These are phyloP conservation scores for Doryteuthis pealeii DNA, from an alignment of 1,140 invertebrate genomes.

Conservation along the genomic window DNA sequence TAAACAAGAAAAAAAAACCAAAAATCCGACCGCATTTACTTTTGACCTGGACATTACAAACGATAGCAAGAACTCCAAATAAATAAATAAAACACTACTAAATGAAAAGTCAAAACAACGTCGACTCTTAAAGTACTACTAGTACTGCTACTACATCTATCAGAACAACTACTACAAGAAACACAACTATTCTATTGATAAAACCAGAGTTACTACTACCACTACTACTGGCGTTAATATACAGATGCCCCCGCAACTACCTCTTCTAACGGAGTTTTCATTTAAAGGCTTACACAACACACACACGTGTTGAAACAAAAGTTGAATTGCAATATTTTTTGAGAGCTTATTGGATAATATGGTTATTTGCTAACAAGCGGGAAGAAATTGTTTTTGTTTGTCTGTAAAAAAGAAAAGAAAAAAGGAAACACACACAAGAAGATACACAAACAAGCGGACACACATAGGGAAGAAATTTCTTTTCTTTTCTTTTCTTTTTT, in stretches of 20 bases:
- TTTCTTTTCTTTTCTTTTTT: too few species aligned
- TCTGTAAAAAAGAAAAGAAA: not conserved
- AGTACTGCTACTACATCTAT: not conserved
- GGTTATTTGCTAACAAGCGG: not conserved
- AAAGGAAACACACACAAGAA: not conserved
- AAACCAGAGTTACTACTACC: not conserved
- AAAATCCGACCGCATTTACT: constrained; percentile 3
- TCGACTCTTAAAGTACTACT: not conserved
- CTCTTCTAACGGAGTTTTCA: not conserved
- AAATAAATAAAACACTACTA: not conserved
- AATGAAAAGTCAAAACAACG: not conserved
- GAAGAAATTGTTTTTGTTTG: not conserved
- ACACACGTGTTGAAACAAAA: not conserved
- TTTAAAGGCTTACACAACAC: not conserved
- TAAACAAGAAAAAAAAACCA: constrained; percentile 12
- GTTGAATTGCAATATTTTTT: not conserved
- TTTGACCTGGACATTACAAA: constrained; percentile 22
- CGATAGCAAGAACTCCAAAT: constrained; percentile 6
- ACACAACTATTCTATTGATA: not conserved
- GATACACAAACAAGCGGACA: too few species aligned
- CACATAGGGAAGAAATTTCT: too few species aligned
- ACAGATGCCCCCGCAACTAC: not conserved
- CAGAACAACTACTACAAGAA: not conserved
- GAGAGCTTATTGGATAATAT: not conserved
- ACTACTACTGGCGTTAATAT: not conserved